phyloP scores from a whole-genome alignment of 1,140 invertebrate genomes.

The Macrostomum lignano region DNA sequence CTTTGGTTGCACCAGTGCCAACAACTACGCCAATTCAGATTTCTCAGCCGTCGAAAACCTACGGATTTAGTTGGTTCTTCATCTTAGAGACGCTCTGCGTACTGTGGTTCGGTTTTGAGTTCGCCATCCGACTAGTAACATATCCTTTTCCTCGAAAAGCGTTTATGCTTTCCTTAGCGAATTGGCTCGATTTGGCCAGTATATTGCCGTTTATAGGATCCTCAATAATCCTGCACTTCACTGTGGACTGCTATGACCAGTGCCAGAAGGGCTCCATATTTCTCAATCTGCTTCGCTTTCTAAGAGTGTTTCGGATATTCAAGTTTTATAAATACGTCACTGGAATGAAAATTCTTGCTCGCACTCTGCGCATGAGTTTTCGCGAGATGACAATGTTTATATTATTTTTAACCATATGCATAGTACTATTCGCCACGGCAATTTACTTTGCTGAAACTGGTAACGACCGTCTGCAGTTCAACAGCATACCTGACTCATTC shows the following conservation, averaged over 20 bases:
- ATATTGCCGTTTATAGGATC: constrained; percentile 98
- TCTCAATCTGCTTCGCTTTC: constrained; percentile 15
- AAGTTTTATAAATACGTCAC: constrained; percentile 25
- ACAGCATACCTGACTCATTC: constrained; percentile 57
- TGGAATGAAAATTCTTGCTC: constrained; percentile 11
- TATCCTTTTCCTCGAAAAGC: constrained; percentile 14
- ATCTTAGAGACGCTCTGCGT: constrained; percentile 27
- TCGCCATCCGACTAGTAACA: constrained; percentile 7
- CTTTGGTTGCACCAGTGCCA: constrained; percentile 63
- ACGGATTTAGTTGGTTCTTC: no score
- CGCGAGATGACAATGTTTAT: constrained; percentile 12
- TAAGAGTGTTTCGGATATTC: constrained; percentile 8
- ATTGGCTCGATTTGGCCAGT: constrained; percentile 79
- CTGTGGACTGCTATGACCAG: constrained; percentile 38
- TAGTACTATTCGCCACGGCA: constrained; percentile 11
- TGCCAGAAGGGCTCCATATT: constrained; percentile 38
- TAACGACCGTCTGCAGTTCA: constrained; percentile 6
- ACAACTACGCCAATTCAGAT: constrained; percentile 11
- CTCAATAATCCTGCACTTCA: constrained; percentile 71
- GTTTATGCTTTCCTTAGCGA: constrained; percentile 61
- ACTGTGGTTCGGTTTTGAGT: constrained; percentile 14
- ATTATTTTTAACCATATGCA: constrained; percentile 11
- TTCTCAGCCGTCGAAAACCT: constrained; percentile 22
- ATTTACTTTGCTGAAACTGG: constrained; percentile 12
- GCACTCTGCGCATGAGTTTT: constrained; percentile 14